Percentiles rank a stretch among this genome's conserved stretches.
Conservation (phyloP, 2,888 invertebrate species). For the Ferrisia virgata region DNA sequence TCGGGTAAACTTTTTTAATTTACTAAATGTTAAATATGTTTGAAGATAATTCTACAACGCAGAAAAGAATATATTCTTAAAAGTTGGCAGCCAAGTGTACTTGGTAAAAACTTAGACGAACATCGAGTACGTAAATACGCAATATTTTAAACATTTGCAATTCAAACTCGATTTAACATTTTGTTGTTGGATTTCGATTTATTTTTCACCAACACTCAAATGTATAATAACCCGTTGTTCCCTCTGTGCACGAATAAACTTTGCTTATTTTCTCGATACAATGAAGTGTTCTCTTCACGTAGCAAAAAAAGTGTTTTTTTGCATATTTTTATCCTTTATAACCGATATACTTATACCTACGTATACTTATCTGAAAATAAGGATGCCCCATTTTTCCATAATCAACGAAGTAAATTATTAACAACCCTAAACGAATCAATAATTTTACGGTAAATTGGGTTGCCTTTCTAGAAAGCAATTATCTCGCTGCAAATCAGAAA, state of each 20-base stretch:
- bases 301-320: too few species aligned
- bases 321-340: too few species aligned
- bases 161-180: slow-evolving; percentile 29
- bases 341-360: too few species aligned
- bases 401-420: neutral
- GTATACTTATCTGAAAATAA: too few species aligned
- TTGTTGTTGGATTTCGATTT: neutral
- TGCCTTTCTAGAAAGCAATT: neutral
- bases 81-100: slow-evolving; percentile 4
- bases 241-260: too few species aligned
- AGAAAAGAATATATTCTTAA: neutral
- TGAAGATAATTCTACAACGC: neutral
- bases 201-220: neutral
- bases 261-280: neutral
- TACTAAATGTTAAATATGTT: neutral
- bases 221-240: neutral
- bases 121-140: neutral
- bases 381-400: neutral
- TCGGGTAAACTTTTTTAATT: neutral
- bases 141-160: slow-evolving; percentile 19
- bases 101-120: neutral
- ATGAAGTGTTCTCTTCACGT: too few species aligned
- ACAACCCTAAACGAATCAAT: neutral
- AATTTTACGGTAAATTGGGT: neutral
- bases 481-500: neutral